phyloP scores from a whole-genome alignment of 1,140 invertebrate species.

The Drosophila jambulina region DNA sequence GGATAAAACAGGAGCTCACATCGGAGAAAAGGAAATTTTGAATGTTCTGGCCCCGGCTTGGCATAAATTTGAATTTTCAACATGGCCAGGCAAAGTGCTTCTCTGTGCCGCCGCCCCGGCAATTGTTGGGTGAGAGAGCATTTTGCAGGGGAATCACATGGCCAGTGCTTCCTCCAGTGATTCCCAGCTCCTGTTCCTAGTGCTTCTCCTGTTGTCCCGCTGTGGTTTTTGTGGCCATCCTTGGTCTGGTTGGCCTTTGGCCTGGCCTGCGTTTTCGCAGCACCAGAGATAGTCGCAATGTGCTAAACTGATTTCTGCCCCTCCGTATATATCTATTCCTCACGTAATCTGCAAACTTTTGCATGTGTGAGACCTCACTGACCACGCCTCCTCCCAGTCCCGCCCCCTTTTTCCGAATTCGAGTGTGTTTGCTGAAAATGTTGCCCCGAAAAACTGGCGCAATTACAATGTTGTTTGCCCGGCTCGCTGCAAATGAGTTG shows the following conservation, averaged over 20 bases:
- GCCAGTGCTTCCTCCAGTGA: slow-evolving; percentile 16
- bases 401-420: slow-evolving; percentile 2
- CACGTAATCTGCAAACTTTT: slow-evolving; percentile 64
- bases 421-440: slow-evolving; percentile 43
- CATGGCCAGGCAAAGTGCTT: slow-evolving; percentile 37
- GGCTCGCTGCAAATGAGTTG: slow-evolving; percentile 74
- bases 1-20: slow-evolving; percentile 21
- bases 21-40: slow-evolving; percentile 31
- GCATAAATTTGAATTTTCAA: slow-evolving; percentile 81
- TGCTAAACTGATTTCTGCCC: slow-evolving; percentile 73
- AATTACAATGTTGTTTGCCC: slow-evolving; percentile 75
- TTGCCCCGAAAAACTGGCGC: slow-evolving; percentile 54
- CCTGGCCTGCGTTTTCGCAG: slow-evolving; percentile 24
- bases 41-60: slow-evolving; percentile 49
- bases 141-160: slow-evolving; percentile 36
- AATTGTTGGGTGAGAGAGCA: slow-evolving; percentile 36
- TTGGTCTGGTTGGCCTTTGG: slow-evolving; percentile 12
- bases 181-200: neutral
- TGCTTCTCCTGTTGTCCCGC: slow-evolving; percentile 35
- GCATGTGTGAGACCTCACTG: slow-evolving; percentile 59
- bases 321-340: slow-evolving; percentile 37
- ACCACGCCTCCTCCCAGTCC: slow-evolving; percentile 35
- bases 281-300: slow-evolving; percentile 40
- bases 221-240: slow-evolving; percentile 56
- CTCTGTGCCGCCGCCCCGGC: slow-evolving; percentile 13